Percentiles rank a stretch among this genome's conserved stretches.
phyloP scores from a whole-genome alignment of 2,797 vertebrate species.

The Argyrosomus regius region DNA sequence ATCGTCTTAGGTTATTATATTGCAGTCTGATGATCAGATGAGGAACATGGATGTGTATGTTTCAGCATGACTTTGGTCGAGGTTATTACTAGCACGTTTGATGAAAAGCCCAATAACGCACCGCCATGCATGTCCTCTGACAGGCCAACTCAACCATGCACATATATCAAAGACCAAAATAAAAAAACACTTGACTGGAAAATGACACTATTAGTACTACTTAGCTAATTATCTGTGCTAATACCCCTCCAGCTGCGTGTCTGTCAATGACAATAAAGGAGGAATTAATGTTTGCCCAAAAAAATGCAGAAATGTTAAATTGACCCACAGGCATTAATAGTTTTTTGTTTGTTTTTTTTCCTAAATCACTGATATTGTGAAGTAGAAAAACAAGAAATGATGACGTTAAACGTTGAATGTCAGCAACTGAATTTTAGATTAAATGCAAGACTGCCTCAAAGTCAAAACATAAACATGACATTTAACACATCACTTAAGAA shows the following conservation, averaged over 20 bases:
- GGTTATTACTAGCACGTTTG: conserved; percentile 49
- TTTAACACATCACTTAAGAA: conserved; percentile 6
- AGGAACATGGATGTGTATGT: conserved; percentile 24
- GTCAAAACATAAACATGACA: conserved; percentile 21
- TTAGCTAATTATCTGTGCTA: conserved; percentile 62
- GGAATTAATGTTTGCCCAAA: conserved; percentile 51
- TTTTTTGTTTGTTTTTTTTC: conserved; percentile 9
- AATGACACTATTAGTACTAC: conserved; percentile 55
- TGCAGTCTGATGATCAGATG: conserved; percentile 34
- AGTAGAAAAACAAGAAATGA: not conserved
- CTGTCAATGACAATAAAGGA: conserved; percentile 53
- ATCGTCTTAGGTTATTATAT: conserved; percentile 39
- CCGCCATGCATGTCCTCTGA: conserved; percentile 33
- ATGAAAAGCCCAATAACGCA: conserved; percentile 50
- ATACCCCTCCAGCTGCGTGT: conserved; percentile 49
- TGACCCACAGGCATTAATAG: conserved; percentile 26
- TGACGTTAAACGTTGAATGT: not conserved
- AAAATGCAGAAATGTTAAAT: conserved; percentile 33
- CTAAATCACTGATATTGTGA: conserved; percentile 27
- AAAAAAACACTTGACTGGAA: conserved; percentile 37
- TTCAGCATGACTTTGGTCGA: conserved; percentile 50
- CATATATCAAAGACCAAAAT: conserved; percentile 37
- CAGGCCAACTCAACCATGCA: conserved; percentile 20
- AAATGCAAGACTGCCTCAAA: conserved; percentile 8
- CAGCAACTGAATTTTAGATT: conserved; percentile 14